Conservation (phyloP, 1,140 invertebrate genomes). For the Drosophila mayri region DNA sequence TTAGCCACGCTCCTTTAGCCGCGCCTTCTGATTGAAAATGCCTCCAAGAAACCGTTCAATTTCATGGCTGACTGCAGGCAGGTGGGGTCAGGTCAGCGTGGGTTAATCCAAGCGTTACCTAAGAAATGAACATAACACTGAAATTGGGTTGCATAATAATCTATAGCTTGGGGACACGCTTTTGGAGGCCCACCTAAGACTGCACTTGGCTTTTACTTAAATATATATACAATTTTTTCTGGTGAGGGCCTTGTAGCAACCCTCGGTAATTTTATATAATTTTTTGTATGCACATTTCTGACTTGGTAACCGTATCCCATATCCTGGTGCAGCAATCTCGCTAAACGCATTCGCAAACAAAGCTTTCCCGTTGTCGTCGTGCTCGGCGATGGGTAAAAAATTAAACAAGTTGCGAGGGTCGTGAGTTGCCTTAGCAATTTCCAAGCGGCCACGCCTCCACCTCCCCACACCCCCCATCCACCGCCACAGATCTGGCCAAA, state of each 20-base stretch:
- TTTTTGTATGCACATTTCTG: constrained; percentile 15
- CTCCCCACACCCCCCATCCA: neutral
- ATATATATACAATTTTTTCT: neutral
- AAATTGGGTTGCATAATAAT: neutral
- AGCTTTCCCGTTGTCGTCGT: constrained; percentile 40
- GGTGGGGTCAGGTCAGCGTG: constrained; percentile 43
- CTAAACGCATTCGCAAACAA: constrained; percentile 74
- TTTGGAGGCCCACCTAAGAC: neutral
- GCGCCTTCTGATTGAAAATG: constrained; percentile 56
- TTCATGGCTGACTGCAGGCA: constrained; percentile 57
- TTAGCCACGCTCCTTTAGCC: constrained; percentile 33
- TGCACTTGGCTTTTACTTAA: neutral
- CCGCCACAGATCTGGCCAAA: constrained; percentile 55
- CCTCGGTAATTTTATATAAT: constrained; percentile 3
- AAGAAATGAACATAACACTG: too few species aligned
- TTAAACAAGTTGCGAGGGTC: constrained; percentile 53
- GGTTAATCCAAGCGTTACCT: constrained; percentile 14
- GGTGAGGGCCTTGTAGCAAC: neutral
- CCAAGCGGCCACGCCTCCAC: constrained; percentile 5
- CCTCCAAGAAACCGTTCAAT: constrained; percentile 53
- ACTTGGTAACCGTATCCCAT: constrained; percentile 27
- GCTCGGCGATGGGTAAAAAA: constrained; percentile 55
- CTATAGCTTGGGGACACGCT: neutral
- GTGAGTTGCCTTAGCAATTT: constrained; percentile 48
- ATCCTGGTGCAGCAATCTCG: constrained; percentile 58